Percentiles rank a stretch among this genome's conserved stretches.
Conservation (phyloP, 30 jellyfish, hydroid and myxozoan genomes). For the Cassiopea xamachana region DNA sequence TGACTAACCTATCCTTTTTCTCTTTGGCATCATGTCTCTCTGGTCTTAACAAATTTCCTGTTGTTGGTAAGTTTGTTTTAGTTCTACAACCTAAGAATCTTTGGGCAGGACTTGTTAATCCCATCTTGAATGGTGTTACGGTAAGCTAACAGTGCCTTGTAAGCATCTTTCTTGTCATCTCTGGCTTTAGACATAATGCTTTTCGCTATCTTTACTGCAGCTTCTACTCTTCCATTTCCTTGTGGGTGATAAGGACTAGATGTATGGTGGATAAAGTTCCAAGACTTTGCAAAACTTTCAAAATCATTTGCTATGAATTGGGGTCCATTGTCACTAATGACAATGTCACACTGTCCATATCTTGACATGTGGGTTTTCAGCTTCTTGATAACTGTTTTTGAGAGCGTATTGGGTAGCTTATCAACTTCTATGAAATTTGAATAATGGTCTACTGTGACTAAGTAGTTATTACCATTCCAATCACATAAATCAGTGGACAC, state of each 20-base stretch:
- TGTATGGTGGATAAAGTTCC: conserved; percentile 45
- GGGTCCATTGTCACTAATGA: conserved; percentile 50
- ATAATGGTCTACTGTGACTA: conserved; percentile 69
- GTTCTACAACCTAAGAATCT: conserved; percentile 52
- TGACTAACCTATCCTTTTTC: conserved; percentile 19
- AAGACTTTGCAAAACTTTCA: conserved; percentile 46
- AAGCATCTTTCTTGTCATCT: conserved; percentile 64
- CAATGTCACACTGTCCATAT: conserved; percentile 60
- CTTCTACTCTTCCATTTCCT: conserved; percentile 74
- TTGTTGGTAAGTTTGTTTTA: conserved; percentile 53
- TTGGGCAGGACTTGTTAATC: conserved; percentile 50
- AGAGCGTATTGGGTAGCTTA: conserved; percentile 42
- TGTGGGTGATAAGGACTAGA: conserved; percentile 47
- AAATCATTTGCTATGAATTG: conserved; percentile 49
- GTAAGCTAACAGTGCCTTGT: conserved; percentile 55
- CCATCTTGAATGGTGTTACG: conserved; percentile 47
- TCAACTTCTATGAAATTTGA: conserved; percentile 68
- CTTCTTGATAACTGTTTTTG: conserved; percentile 54
- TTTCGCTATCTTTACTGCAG: conserved; percentile 56
- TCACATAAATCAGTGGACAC: conserved; percentile 11
- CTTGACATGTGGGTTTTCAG: conserved; percentile 60
- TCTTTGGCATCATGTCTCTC: conserved; percentile 45
- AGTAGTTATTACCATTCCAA: conserved; percentile 39
- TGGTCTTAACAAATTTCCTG: conserved; percentile 56
- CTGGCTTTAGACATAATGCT: conserved; percentile 45